Conservation (phyloP, 2,888 invertebrate species). For the Anthophora plumipes region DNA sequence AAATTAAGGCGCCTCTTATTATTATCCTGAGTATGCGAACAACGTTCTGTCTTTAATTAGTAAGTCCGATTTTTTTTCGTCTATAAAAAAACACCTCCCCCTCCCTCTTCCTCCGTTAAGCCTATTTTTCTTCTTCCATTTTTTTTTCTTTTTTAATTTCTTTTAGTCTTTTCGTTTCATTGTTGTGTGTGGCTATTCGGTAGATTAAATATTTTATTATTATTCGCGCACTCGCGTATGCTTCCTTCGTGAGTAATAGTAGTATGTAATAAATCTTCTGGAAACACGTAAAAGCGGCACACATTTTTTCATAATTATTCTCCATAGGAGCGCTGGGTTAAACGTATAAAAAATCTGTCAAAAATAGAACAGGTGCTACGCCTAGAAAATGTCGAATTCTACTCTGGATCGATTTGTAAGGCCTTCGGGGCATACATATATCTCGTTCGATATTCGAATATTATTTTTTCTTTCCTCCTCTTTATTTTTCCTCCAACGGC, state of each 20-base stretch:
- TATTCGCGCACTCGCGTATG: background rate
- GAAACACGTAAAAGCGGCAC: slow-evolving; percentile 7
- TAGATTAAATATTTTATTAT: background rate
- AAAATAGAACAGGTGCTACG: slow-evolving; percentile 58
- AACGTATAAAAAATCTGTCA: slow-evolving; percentile 62
- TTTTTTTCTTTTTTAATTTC: background rate
- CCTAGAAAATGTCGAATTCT: slow-evolving; percentile 45
- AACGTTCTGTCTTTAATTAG: slow-evolving; percentile 32
- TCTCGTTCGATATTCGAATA: slow-evolving; percentile 32
- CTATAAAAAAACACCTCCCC: slow-evolving; percentile 25
- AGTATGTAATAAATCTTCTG: slow-evolving; percentile 8
- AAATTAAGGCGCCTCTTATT: slow-evolving; percentile 67
- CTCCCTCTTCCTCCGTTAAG: too few species aligned
- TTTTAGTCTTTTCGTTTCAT: slow-evolving; percentile 44
- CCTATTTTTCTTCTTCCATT: too few species aligned
- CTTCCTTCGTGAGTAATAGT: slow-evolving; percentile 14
- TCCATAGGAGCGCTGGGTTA: slow-evolving; percentile 33
- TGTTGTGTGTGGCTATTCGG: slow-evolving; percentile 7
- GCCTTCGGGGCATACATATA: slow-evolving; percentile 50
- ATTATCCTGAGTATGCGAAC: slow-evolving; percentile 64
- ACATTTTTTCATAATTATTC: slow-evolving; percentile 9
- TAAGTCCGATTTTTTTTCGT: slow-evolving; percentile 25
- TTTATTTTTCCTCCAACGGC: background rate
- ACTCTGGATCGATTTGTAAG: slow-evolving; percentile 46
- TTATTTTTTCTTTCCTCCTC: background rate